Percentiles rank a stretch among this genome's conserved stretches.
phyloP scores from a whole-genome alignment of 2,888 invertebrate genomes.

The Azorinus chamasolen region DNA sequence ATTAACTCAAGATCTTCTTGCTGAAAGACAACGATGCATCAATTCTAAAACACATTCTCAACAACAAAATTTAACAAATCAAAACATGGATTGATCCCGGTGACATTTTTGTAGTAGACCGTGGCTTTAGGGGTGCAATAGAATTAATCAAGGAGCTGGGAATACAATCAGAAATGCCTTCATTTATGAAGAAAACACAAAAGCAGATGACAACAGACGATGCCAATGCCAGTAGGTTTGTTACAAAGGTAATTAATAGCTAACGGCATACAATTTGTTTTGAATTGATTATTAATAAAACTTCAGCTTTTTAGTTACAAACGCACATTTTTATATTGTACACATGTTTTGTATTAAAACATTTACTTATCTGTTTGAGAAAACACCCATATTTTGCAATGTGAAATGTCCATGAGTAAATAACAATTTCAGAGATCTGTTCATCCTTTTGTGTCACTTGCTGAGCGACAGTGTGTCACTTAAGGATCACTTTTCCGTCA shows the following conservation, averaged over 20 bases:
- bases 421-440: too few species aligned
- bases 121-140: slow-evolving; percentile 54
- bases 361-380: too few species aligned
- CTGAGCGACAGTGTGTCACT: too few species aligned
- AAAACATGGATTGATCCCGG: slow-evolving; percentile 29
- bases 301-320: too few species aligned
- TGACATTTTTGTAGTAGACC: slow-evolving; percentile 45
- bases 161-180: slow-evolving; percentile 42
- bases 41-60: slow-evolving; percentile 54
- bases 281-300: too few species aligned
- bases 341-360: too few species aligned
- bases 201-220: slow-evolving; percentile 48
- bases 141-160: slow-evolving; percentile 42
- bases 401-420: too few species aligned
- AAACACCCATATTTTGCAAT: too few species aligned
- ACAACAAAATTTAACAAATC: slow-evolving; percentile 47
- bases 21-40: slow-evolving; percentile 54
- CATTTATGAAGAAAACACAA: slow-evolving; percentile 40
- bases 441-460: too few species aligned
- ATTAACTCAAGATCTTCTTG: slow-evolving; percentile 43
- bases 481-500: too few species aligned
- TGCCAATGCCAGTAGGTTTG: slow-evolving; percentile 47
- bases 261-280: too few species aligned
- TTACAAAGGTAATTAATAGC: slow-evolving; percentile 62
- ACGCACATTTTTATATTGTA: too few species aligned